Evolutionary conservation across 1,140 invertebrate species (phyloP).

Genomic region (Drosophila cardini): DNA sequence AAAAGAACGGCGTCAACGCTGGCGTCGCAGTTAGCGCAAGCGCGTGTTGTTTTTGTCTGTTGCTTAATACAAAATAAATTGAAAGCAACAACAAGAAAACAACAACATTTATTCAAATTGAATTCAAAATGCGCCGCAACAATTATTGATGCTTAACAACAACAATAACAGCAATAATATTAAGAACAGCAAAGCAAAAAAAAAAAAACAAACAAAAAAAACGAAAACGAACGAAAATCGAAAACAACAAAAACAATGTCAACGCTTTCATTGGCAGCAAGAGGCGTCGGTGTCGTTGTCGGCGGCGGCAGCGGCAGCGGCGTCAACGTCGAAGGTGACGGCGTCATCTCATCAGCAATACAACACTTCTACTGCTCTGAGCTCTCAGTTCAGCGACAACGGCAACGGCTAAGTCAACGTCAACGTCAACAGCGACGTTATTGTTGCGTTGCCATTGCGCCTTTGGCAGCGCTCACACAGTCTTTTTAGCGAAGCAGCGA

Average conservation of each 20-base stretch:
- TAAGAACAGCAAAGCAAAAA: constrained; percentile 46
- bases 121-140: constrained; percentile 55
- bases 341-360: constrained; percentile 10
- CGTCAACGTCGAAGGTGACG: constrained; percentile 25
- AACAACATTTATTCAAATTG: constrained; percentile 39
- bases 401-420: constrained; percentile 19
- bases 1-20: constrained; percentile 18
- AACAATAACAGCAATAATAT: constrained; percentile 31
- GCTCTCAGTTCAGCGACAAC: neutral
- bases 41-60: constrained; percentile 31
- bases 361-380: constrained; percentile 15
- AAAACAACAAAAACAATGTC: constrained; percentile 56
- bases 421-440: constrained; percentile 22
- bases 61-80: constrained; percentile 41
- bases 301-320: neutral
- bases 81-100: constrained; percentile 18
- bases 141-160: constrained; percentile 46
- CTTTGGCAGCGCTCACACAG: constrained; percentile 3
- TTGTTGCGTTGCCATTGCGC: constrained; percentile 6
- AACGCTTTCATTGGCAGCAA: constrained; percentile 46
- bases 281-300: constrained; percentile 1
- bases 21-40: constrained; percentile 20
- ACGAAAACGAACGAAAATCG: constrained; percentile 45
- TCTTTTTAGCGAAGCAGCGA: constrained; percentile 32
- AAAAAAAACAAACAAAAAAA: constrained; percentile 52